Evolutionary conservation across 1,140 invertebrate species (phyloP).

Genomic region (Tetramorium parvispinum): DNA sequence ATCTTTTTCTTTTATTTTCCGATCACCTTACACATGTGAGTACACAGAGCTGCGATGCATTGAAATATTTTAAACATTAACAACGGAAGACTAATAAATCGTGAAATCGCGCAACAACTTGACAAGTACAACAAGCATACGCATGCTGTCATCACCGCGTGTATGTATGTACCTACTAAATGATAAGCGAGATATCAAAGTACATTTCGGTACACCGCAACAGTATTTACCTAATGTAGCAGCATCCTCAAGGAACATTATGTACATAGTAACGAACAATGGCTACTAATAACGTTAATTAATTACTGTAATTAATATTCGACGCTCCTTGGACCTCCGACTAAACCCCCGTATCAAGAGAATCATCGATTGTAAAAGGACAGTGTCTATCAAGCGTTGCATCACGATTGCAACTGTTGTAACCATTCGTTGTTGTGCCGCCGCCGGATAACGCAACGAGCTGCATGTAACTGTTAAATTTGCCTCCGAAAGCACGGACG

Average conservation of each 20-base stretch:
- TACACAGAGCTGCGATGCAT: background rate
- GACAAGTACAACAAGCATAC: background rate
- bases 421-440: slow-evolving; percentile 31
- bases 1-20: background rate
- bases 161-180: background rate
- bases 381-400: slow-evolving; percentile 61
- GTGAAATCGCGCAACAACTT: background rate
- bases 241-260: slow-evolving; percentile 35
- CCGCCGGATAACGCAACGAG: background rate
- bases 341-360: slow-evolving; percentile 71
- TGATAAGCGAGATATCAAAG: slow-evolving; percentile 5
- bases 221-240: slow-evolving; percentile 51
- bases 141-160: background rate
- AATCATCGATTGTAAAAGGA: slow-evolving; percentile 68
- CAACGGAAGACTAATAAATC: background rate
- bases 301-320: slow-evolving; percentile 63
- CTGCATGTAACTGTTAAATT: background rate
- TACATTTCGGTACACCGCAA: background rate
- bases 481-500: slow-evolving; percentile 8
- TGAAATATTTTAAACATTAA: background rate
- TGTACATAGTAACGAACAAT: slow-evolving; percentile 72
- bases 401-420: slow-evolving; percentile 21
- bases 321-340: slow-evolving; percentile 69
- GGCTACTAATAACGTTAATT: slow-evolving; percentile 76
- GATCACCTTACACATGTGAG: background rate